Conservation (phyloP, 2,888 invertebrate species). For the Cremastobaeus sp. region DNA sequence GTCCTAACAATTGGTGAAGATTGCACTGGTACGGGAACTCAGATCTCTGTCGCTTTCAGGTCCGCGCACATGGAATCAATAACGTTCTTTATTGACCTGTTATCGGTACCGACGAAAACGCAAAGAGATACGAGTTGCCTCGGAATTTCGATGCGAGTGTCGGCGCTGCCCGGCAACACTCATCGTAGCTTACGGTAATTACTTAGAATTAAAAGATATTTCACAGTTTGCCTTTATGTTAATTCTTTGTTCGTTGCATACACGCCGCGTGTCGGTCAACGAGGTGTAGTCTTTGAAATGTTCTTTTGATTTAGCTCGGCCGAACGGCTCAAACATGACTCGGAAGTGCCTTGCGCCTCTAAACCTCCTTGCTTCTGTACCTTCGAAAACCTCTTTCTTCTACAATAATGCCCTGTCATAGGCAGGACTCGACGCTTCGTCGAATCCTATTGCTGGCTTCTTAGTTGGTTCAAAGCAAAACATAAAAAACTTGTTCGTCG, state of each 20-base stretch:
- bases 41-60: slow-evolving; percentile 56
- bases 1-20: slow-evolving; percentile 76
- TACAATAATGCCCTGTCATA: slow-evolving; percentile 76
- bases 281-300: slow-evolving; percentile 57
- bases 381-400: slow-evolving; percentile 57
- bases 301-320: slow-evolving; percentile 66
- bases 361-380: slow-evolving; percentile 40
- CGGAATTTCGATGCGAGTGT: slow-evolving; percentile 67
- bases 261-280: slow-evolving; percentile 57
- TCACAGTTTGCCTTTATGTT: slow-evolving; percentile 62
- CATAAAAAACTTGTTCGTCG: slow-evolving; percentile 61
- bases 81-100: slow-evolving; percentile 20
- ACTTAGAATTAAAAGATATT: slow-evolving; percentile 61
- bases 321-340: slow-evolving; percentile 34
- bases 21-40: slow-evolving; percentile 74
- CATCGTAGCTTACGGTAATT: slow-evolving; percentile 41
- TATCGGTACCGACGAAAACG: slow-evolving; percentile 44
- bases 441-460: slow-evolving; percentile 77
- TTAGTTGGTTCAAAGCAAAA: slow-evolving; percentile 64
- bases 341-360: slow-evolving; percentile 47
- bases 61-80: slow-evolving; percentile 21
- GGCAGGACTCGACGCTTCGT: slow-evolving; percentile 74
- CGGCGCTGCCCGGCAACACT: slow-evolving; percentile 53
- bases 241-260: slow-evolving; percentile 68
- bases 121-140: slow-evolving; percentile 65